Evolutionary conservation across 2,797 vertebrate genomes (phyloP), one percentile per base, ranked within the genome.

Genomic region (Pipistrellus kuhlii): DNA sequence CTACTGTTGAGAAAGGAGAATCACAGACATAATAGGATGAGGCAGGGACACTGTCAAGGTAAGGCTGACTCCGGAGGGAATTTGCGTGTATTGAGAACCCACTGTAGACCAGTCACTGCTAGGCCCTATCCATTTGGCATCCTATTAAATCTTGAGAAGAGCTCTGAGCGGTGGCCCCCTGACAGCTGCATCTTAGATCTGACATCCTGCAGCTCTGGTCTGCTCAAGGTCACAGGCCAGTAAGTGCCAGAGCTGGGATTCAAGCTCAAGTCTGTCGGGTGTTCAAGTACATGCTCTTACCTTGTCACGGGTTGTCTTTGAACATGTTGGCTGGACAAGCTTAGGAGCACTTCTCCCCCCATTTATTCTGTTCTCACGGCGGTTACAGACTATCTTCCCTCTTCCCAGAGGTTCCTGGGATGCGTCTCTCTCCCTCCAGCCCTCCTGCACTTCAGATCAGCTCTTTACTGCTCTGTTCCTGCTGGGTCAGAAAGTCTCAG

Each of bases 111-210:
- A 41, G 18, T 81, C 23, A 14, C 35, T 32, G 9, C 32, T 18
- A 59, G 62, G 84, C 12, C n/a, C 46, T 91, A 71, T 81, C 21
- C 69, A 35, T 14, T 17, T 4, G 8, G 30, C 77, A 38, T 84
- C 76, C 86, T 71, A 62, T 69, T 80, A 55, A 46, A 64, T 84
- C 53, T 91, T 83, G 57, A 87, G 85, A 69, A 73, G 13, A 71
- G 53, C 57, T 76, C 69, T 2, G 2, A 35, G 18, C 83, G 14
- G 62, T 57, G 73, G 48, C 32, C n/a, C 68, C 25, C 76, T 27
- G 21, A 53, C 51, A 82, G 62, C 21, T 55, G 44, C 8, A 21
- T 30, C 88, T 88, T 44, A 64, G 55, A 55, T 32, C 18, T 64
- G 68, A 80, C 20, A 55, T 35, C 27, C 66, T 72, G 46, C 35